These are phyloP conservation scores for Gymnarchus niloticus DNA, from an alignment of 2,113 vertebrate genomes.

Conservation along the genomic window DNA sequence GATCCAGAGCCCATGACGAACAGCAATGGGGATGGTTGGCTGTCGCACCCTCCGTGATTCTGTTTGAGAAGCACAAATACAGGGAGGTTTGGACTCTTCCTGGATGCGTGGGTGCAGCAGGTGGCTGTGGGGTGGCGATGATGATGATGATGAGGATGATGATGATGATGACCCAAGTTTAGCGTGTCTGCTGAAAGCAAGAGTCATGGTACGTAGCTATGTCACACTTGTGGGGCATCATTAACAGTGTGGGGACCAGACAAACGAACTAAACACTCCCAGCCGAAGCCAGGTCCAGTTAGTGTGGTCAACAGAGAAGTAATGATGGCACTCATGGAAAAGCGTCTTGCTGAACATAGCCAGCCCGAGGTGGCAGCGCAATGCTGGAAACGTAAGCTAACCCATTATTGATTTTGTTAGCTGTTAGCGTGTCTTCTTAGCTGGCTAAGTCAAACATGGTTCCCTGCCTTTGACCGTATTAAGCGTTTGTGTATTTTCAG, in stretches of 20 bases:
- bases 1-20: background rate
- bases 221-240: background rate
- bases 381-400: background rate
- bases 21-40: background rate
- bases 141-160: no score
- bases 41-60: background rate
- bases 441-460: background rate
- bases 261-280: no score
- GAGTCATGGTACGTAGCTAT: background rate
- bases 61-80: background rate
- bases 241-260: background rate
- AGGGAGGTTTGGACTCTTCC: background rate
- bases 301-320: background rate
- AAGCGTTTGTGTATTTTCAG: background rate
- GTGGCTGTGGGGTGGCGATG: background rate
- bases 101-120: background rate
- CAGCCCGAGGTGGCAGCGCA: background rate
- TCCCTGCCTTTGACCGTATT: background rate
- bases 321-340: background rate
- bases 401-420: background rate
- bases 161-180: no score
- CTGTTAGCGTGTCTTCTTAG: background rate
- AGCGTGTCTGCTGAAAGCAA: background rate
- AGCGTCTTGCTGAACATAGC: background rate
- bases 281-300: background rate